Conservation (phyloP, 2,113 vertebrate genomes). For the Tichodroma muraria region DNA sequence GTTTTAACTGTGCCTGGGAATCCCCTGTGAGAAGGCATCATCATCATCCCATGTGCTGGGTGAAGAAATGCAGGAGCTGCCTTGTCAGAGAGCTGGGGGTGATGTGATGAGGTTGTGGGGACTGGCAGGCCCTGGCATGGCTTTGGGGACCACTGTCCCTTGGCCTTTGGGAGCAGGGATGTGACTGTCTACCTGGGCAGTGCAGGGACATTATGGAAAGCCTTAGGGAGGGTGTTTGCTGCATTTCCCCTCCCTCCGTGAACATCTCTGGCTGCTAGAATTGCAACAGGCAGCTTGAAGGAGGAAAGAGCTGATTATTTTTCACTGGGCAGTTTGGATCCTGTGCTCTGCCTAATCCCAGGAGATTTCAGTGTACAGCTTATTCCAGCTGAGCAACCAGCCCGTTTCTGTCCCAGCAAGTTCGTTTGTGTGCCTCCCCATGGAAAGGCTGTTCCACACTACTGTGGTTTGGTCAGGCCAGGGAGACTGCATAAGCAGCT, state of each 20-base stretch:
- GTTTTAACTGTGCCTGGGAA: neutral
- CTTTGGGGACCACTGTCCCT: neutral
- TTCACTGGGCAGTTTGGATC: neutral
- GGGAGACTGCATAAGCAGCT: neutral
- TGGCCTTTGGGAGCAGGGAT: neutral
- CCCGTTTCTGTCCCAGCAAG: neutral
- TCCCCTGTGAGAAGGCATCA: neutral
- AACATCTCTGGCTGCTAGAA: neutral
- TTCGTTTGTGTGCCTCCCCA: neutral
- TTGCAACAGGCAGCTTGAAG: neutral
- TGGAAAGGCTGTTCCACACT: neutral
- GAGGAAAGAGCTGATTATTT: neutral
- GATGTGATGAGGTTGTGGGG: neutral
- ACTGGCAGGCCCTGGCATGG: neutral
- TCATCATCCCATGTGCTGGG: rapidly evolving
- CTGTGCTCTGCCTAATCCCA: neutral
- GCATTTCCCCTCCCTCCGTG: neutral
- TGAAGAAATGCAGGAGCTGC: neutral
- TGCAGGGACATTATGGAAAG: neutral
- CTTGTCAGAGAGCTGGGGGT: neutral
- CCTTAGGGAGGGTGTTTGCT: neutral
- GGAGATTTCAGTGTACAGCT: neutral
- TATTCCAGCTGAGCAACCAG: neutral
- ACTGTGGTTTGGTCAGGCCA: neutral
- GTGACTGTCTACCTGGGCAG: neutral